Conservation (phyloP, 2,888 invertebrate genomes). For the Lingula anatina region DNA sequence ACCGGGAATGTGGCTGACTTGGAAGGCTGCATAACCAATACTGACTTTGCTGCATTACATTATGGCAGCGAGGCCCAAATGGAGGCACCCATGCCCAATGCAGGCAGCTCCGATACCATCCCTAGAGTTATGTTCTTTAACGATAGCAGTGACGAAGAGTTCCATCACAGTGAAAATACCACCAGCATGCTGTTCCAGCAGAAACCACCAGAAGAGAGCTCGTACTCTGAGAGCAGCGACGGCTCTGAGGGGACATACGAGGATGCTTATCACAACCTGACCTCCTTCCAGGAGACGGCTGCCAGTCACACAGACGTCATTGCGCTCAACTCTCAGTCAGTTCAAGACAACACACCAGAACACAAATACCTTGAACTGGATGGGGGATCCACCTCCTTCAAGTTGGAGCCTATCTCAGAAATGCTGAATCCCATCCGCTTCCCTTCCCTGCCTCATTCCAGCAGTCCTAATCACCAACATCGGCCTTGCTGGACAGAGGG, state of each 20-base stretch:
- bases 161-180: constrained; percentile 27
- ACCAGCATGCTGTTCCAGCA: constrained; percentile 34
- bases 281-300: background rate
- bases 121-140: constrained; percentile 38
- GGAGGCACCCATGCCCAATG: constrained; percentile 5
- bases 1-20: background rate
- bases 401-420: constrained; percentile 68
- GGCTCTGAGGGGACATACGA: constrained; percentile 28
- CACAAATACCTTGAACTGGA: background rate
- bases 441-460: background rate
- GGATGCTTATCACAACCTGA: constrained; percentile 9
- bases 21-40: background rate
- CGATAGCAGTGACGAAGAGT: constrained; percentile 36
- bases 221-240: constrained; percentile 50
- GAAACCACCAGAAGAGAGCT: constrained; percentile 40
- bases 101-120: constrained; percentile 7
- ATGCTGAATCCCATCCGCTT: constrained; percentile 50
- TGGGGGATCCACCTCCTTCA: constrained; percentile 55
- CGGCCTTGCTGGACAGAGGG: background rate
- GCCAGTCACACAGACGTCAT: background rate
- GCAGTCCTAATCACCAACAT: background rate
- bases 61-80: background rate
- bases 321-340: background rate
- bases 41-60: background rate
- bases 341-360: constrained; percentile 1